These are phyloP conservation scores for Rhinatrema bivittatum DNA, from an alignment of 2,797 vertebrate genomes.

Conservation along the genomic window DNA sequence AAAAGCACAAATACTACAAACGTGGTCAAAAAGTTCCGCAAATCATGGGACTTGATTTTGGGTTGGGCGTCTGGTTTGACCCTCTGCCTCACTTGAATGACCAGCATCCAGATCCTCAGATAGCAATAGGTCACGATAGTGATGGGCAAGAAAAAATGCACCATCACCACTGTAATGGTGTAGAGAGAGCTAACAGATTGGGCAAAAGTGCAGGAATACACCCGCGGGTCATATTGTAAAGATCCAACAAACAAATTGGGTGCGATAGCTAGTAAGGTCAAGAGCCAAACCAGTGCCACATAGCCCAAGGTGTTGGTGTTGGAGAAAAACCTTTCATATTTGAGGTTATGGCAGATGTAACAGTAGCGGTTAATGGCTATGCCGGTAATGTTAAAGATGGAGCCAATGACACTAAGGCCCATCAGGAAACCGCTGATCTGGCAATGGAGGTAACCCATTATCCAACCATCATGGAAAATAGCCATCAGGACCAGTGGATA, in stretches of 20 bases:
- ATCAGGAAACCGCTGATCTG: constrained; percentile 77
- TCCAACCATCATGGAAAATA: constrained; percentile 71
- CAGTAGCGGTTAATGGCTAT: constrained; percentile 79
- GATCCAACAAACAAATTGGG: constrained; percentile 77
- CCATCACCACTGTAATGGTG: constrained; percentile 67
- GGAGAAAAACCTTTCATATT: constrained; percentile 69
- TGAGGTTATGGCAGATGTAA: constrained; percentile 76
- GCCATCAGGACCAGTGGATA: constrained; percentile 70
- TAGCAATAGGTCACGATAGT: constrained; percentile 73
- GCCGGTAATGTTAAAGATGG: constrained; percentile 77
- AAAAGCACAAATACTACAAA: constrained; percentile 77
- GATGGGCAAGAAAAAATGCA: constrained; percentile 74
- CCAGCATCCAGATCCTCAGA: constrained; percentile 72
- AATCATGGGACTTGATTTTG: constrained; percentile 67
- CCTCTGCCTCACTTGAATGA: constrained; percentile 60
- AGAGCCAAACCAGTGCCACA: constrained; percentile 63
- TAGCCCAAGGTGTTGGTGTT: constrained; percentile 67
- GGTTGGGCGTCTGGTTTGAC: constrained; percentile 60
- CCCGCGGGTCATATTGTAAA: constrained; percentile 66
- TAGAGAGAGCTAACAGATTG: constrained; percentile 75
- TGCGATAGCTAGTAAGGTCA: constrained; percentile 65
- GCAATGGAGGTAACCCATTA: constrained; percentile 69
- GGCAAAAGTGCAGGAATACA: constrained; percentile 77
- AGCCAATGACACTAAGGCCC: constrained; percentile 75
- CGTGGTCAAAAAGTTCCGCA: constrained; percentile 78